A percentile compares a stretch with the other conserved stretches of the same genome.
Conservation (phyloP, 2,113 vertebrate genomes). For the Notarius quadriscutis region DNA sequence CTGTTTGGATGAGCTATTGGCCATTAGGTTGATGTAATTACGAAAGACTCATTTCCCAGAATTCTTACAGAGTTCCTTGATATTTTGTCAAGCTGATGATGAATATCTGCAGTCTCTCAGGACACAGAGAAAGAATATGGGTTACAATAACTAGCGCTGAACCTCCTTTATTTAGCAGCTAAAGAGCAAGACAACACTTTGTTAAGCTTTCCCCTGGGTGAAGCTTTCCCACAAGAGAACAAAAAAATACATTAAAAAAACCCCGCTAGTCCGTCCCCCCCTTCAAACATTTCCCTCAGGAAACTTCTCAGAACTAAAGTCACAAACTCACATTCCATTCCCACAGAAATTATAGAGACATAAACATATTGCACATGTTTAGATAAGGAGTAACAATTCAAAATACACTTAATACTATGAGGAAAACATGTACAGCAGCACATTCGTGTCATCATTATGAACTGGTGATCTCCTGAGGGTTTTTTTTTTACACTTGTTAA, state of each 20-base stretch:
- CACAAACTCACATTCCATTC: neutral
- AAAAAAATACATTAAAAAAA: neutral
- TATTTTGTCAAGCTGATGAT: neutral
- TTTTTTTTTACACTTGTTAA: neutral
- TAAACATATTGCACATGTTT: neutral
- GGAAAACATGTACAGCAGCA: neutral
- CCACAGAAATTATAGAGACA: neutral
- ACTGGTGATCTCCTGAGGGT: neutral
- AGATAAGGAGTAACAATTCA: neutral
- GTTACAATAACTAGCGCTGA: neutral
- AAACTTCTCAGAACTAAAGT: neutral
- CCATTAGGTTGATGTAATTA: conserved; percentile 20
- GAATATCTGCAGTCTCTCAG: neutral
- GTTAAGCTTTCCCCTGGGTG: neutral
- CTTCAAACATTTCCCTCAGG: neutral
- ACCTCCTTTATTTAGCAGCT: neutral
- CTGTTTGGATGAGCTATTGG: conserved; percentile 15
- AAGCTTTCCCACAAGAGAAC: neutral
- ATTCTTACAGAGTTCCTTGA: conserved; percentile 1
- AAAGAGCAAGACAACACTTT: neutral
- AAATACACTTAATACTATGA: neutral
- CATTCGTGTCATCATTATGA: neutral
- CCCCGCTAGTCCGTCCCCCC: neutral
- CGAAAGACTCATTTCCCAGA: conserved; percentile 27
- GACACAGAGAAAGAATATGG: neutral